Evolutionary conservation across 2,113 vertebrate species (phyloP).

Genomic region (Ceyx cyanopectus): DNA sequence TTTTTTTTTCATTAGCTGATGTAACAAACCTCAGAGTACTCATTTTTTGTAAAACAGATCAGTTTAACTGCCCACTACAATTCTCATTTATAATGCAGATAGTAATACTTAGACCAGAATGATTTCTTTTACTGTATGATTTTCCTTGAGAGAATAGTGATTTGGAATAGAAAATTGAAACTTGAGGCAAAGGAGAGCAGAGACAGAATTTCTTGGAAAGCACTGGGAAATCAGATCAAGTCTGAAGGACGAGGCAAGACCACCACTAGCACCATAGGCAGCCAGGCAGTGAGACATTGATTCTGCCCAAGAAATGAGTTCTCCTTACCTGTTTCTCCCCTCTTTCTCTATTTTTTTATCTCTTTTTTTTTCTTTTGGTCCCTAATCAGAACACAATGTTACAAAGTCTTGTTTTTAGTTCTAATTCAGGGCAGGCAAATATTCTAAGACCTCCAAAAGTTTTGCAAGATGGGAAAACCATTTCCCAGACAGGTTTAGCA

Average conservation of each 20-base stretch:
- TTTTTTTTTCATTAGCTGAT: background rate
- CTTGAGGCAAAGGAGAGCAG: background rate
- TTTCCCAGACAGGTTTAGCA: conserved; percentile 54
- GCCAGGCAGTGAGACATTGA: background rate
- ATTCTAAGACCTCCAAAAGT: background rate
- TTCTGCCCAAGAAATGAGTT: background rate
- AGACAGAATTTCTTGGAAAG: background rate
- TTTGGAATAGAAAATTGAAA: background rate
- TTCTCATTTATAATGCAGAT: background rate
- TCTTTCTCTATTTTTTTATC: background rate
- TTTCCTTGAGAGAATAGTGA: background rate
- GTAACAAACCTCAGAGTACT: background rate
- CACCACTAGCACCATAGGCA: background rate
- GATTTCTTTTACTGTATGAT: background rate
- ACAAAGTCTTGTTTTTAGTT: background rate
- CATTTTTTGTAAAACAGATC: background rate
- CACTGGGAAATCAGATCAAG: background rate
- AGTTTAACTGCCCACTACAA: background rate
- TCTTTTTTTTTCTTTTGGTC: background rate
- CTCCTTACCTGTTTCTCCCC: background rate
- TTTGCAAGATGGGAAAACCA: conserved; percentile 37
- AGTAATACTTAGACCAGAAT: background rate
- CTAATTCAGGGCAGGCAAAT: background rate
- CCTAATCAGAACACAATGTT: background rate
- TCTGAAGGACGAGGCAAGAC: background rate